These are phyloP conservation scores for Myrmophylax atrothorax DNA, from an alignment of 2,113 vertebrate genomes.

Conservation along the genomic window DNA sequence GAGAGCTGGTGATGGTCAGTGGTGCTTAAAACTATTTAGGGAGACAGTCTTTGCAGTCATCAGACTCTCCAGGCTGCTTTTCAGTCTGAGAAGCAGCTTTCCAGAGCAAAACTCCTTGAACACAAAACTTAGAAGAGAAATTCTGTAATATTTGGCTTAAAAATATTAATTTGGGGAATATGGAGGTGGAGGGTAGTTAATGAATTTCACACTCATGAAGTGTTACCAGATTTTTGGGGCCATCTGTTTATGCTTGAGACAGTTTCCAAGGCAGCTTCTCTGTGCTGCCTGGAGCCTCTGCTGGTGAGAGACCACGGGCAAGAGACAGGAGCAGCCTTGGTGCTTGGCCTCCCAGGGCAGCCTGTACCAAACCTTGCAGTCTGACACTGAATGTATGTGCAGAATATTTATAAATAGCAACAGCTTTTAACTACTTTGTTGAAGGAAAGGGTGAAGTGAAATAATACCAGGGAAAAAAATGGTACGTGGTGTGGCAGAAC, in stretches of 20 bases:
- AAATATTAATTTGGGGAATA: neutral
- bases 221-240: slow-evolving; percentile 30
- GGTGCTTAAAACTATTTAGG: neutral
- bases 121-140: neutral
- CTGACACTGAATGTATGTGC: slow-evolving; percentile 46
- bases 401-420: neutral
- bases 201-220: slow-evolving; percentile 35
- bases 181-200: neutral
- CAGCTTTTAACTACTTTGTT: neutral
- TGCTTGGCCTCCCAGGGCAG: neutral
- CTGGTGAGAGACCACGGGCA: neutral
- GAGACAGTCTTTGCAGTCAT: neutral
- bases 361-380: neutral
- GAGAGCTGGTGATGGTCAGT: neutral
- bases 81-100: neutral
- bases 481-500: neutral
- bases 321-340: neutral
- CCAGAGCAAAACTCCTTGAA: neutral
- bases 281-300: neutral
- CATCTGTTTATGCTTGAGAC: slow-evolving; percentile 44
- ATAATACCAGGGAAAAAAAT: neutral
- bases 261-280: neutral
- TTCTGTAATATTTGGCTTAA: neutral
- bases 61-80: neutral
- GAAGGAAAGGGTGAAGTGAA: neutral